Percentiles rank a stretch among this genome's conserved stretches.
Evolutionary conservation across 2,797 vertebrate genomes (phyloP).

Genomic region (Myotis daubentonii): DNA sequence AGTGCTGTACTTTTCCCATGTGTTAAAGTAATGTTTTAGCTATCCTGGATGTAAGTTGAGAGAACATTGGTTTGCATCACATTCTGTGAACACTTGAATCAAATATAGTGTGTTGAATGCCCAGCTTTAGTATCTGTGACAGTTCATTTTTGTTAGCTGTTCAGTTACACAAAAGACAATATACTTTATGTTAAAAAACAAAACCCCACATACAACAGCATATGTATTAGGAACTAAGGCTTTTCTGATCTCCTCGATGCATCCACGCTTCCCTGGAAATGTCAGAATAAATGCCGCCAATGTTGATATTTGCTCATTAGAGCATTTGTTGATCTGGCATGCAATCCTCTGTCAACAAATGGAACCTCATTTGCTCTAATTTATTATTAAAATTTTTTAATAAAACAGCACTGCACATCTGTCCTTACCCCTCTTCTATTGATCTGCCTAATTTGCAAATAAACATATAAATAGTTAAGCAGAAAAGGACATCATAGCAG

Average conservation of each 20-base stretch:
- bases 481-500: constrained; percentile 58
- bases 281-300: constrained; percentile 48
- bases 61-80: constrained; percentile 68
- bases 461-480: constrained; percentile 45
- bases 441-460: constrained; percentile 51
- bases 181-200: background rate
- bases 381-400: constrained; percentile 57
- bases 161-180: constrained; percentile 56
- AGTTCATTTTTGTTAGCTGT: constrained; percentile 43
- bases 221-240: constrained; percentile 1
- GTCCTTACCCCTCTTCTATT: constrained; percentile 26
- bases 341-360: constrained; percentile 50
- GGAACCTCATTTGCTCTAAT: background rate
- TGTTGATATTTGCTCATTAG: constrained; percentile 44
- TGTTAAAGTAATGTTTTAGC: constrained; percentile 72
- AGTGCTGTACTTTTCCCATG: constrained; percentile 70
- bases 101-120: constrained; percentile 50
- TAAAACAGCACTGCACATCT: constrained; percentile 40
- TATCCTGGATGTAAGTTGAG: constrained; percentile 45
- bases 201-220: constrained; percentile 12
- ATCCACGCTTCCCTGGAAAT: constrained; percentile 43
- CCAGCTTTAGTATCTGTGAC: constrained; percentile 56
- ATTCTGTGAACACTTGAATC: constrained; percentile 59
- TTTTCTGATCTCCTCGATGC: constrained; percentile 55
- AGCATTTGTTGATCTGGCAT: constrained; percentile 27